Conservation (phyloP, 2,113 vertebrate genomes). For the Rhinogobius similis region DNA sequence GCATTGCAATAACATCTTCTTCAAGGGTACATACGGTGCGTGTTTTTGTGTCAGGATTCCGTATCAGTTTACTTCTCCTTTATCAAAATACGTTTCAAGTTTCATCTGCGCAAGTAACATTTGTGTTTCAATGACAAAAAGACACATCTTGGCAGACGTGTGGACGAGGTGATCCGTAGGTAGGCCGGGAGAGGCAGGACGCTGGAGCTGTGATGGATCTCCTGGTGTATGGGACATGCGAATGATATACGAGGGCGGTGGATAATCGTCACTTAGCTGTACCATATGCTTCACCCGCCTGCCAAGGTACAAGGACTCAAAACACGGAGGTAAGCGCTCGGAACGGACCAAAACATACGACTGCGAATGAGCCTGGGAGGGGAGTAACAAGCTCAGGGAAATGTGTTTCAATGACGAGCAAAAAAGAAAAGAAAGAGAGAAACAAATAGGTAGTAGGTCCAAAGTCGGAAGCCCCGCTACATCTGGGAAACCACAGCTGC, state of each 20-base stretch:
- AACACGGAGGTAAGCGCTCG: conserved; percentile 57
- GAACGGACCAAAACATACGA: conserved; percentile 38
- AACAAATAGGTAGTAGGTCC: conserved; percentile 30
- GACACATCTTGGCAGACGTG: no score
- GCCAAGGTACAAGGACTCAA: conserved; percentile 78
- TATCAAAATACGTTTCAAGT: conserved; percentile 2
- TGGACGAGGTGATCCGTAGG: no score
- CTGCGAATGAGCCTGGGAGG: conserved; percentile 39
- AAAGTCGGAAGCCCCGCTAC: no score
- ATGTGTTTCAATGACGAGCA: conserved; percentile 53
- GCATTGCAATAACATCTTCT: no score
- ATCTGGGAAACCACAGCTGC: no score
- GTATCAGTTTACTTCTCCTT: no score
- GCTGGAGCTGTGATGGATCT: conserved; percentile 70
- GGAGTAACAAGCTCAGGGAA: conserved; percentile 40
- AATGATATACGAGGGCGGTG: conserved; percentile 75
- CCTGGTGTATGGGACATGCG: conserved; percentile 64
- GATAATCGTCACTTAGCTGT: conserved; percentile 78
- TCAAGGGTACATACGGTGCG: no score
- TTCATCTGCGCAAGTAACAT: conserved; percentile 25
- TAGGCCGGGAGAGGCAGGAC: no score
- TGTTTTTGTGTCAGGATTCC: no score
- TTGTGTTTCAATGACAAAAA: conserved; percentile 71
- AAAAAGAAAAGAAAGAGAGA: neutral
- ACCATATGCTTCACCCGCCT: conserved; percentile 76